phyloP scores from a whole-genome alignment of 92 coral and sea anemone species.

The Nematostella vectensis region DNA sequence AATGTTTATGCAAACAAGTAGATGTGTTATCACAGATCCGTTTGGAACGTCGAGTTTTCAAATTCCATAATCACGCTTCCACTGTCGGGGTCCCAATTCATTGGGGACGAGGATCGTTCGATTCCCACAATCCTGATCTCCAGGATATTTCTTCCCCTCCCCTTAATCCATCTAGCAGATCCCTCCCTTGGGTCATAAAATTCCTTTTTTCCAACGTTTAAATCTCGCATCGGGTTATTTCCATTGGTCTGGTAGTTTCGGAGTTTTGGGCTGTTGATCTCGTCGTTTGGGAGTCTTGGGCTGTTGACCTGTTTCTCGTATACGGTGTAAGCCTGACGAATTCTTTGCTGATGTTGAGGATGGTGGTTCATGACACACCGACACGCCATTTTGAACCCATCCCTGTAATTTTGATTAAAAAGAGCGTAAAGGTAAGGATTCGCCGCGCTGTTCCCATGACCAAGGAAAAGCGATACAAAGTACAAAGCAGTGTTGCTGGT shows the following conservation, averaged over 20 bases:
- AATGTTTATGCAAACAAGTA: too few species aligned
- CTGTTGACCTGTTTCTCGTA: background rate
- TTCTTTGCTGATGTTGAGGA: background rate
- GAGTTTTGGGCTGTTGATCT: background rate
- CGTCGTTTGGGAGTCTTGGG: background rate
- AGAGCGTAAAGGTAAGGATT: conserved; percentile 71
- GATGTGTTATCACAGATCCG: too few species aligned
- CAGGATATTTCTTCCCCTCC: background rate
- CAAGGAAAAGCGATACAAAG: conserved; percentile 53
- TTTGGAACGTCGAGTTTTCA: background rate
- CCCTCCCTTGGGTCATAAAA: background rate
- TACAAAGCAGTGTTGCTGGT: conserved; percentile 37
- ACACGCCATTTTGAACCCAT: conserved; percentile 66
- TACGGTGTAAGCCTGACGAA: background rate
- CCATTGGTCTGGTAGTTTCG: background rate
- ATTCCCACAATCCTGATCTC: background rate
- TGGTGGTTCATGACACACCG: conserved; percentile 14
- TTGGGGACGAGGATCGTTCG: background rate
- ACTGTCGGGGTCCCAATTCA: conserved; percentile 1
- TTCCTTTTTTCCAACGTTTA: background rate
- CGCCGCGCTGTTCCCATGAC: conserved; percentile 73
- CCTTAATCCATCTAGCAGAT: background rate
- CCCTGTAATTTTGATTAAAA: conserved; percentile 62
- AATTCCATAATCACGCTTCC: conserved; percentile 1
- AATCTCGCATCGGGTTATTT: background rate